phyloP scores from a whole-genome alignment of 2,797 vertebrate genomes.

The Cichlasoma orientale region DNA sequence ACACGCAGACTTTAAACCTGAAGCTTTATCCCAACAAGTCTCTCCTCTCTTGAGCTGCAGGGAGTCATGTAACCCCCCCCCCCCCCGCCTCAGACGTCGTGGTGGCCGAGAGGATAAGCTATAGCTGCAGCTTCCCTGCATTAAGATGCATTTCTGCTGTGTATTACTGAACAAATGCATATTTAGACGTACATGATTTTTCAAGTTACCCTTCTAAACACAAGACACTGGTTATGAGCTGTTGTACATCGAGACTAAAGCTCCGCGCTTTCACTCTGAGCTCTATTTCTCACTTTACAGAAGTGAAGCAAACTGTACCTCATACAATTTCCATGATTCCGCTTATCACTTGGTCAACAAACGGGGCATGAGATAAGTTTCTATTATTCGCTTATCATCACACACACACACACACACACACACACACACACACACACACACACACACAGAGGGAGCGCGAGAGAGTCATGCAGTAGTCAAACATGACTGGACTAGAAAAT shows the following conservation, averaged over 20 bases:
- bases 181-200: neutral
- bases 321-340: conserved; percentile 39
- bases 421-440: neutral
- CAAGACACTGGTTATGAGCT: neutral
- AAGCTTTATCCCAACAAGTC: neutral
- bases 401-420: neutral
- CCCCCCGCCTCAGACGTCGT: no score
- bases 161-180: neutral
- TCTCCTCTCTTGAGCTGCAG: neutral
- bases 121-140: neutral
- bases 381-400: conserved; percentile 57
- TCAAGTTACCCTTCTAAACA: neutral
- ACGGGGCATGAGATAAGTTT: conserved; percentile 45
- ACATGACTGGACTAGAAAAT: neutral
- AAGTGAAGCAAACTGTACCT: conserved; percentile 17
- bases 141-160: neutral
- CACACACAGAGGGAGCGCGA: neutral
- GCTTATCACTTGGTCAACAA: conserved; percentile 65
- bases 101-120: no score
- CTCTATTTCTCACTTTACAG: conserved; percentile 20
- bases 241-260: neutral
- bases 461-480: conserved; percentile 2
- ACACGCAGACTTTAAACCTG: neutral
- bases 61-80: no score
- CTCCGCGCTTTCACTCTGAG: conserved; percentile 13